Conservation (phyloP, 2,888 invertebrate genomes). For the Frankliniella intonsa region DNA sequence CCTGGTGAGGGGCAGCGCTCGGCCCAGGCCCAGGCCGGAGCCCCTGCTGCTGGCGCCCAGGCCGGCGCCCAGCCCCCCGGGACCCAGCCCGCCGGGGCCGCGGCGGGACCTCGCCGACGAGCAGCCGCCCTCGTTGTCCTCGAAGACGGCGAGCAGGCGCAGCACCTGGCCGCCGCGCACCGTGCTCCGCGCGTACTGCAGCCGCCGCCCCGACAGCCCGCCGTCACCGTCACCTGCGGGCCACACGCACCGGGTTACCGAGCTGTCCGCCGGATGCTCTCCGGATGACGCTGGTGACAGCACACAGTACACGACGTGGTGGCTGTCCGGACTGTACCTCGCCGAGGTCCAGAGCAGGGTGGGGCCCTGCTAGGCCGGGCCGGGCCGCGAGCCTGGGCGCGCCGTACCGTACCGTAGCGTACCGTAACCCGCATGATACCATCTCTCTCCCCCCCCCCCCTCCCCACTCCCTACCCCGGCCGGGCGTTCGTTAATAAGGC, state of each 20-base stretch:
- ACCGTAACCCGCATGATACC: background rate
- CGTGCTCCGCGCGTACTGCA: constrained; percentile 50
- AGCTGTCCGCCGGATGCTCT: no score
- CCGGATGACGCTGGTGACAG: no score
- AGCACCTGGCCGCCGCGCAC: constrained; percentile 51
- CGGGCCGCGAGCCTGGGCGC: background rate
- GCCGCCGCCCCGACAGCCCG: constrained; percentile 36
- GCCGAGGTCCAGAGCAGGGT: background rate
- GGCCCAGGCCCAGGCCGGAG: background rate
- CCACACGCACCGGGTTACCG: background rate
- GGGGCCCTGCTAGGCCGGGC: background rate
- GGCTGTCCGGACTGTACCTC: background rate
- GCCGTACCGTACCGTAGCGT: background rate
- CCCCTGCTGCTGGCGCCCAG: background rate
- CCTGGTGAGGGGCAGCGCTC: background rate
- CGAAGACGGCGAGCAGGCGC: constrained; percentile 52
- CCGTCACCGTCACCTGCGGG: background rate
- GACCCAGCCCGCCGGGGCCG: background rate
- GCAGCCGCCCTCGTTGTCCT: constrained; percentile 43
- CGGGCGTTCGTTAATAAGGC: background rate
- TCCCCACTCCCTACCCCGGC: no score
- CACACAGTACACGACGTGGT: background rate
- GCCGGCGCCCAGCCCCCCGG: background rate
- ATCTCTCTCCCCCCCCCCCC: background rate
- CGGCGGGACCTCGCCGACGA: background rate